These are phyloP conservation scores for Xiphydria camelus DNA, from an alignment of 2,888 invertebrate species.

Conservation along the genomic window DNA sequence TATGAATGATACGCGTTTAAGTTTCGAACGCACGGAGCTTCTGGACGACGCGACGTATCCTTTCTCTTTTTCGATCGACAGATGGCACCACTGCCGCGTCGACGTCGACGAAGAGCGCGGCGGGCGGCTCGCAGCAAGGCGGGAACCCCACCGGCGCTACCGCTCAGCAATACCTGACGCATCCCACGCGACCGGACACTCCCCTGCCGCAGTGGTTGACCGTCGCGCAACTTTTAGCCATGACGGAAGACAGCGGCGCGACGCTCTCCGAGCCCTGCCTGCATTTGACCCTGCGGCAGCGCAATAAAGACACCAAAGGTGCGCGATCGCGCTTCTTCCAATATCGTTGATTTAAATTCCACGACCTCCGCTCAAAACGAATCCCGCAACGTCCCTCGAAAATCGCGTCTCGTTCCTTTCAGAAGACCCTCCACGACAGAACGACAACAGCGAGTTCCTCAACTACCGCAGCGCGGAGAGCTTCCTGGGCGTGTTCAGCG, in stretches of 20 bases:
- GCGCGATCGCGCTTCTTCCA: conserved; percentile 2
- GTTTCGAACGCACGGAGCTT: too few relatives aligned
- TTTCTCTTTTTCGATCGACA: conserved; percentile 14
- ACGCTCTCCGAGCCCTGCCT: conserved; percentile 62
- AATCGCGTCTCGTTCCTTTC: conserved; percentile 8
- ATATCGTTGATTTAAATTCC: too few relatives aligned
- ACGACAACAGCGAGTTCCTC: conserved; percentile 40
- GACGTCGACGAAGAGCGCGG: conserved; percentile 28
- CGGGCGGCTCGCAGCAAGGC: conserved; percentile 44
- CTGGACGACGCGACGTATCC: too few relatives aligned
- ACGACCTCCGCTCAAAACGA: neutral
- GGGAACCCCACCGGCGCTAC: conserved; percentile 48
- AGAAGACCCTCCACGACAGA: conserved; percentile 41
- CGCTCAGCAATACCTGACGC: conserved; percentile 57
- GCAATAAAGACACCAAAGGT: conserved; percentile 51
- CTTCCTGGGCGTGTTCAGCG: conserved; percentile 84
- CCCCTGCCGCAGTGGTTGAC: conserved; percentile 62
- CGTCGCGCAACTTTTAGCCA: conserved; percentile 64
- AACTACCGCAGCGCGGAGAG: conserved; percentile 54
- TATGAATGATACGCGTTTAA: too few relatives aligned
- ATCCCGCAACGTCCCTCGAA: too few relatives aligned
- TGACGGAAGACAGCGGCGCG: conserved; percentile 60
- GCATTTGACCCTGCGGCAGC: conserved; percentile 46
- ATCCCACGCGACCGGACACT: conserved; percentile 57
- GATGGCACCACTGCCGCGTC: conserved; percentile 28